Evolutionary conservation across 2,113 vertebrate genomes (phyloP).

Genomic region (Caranx ignobilis): DNA sequence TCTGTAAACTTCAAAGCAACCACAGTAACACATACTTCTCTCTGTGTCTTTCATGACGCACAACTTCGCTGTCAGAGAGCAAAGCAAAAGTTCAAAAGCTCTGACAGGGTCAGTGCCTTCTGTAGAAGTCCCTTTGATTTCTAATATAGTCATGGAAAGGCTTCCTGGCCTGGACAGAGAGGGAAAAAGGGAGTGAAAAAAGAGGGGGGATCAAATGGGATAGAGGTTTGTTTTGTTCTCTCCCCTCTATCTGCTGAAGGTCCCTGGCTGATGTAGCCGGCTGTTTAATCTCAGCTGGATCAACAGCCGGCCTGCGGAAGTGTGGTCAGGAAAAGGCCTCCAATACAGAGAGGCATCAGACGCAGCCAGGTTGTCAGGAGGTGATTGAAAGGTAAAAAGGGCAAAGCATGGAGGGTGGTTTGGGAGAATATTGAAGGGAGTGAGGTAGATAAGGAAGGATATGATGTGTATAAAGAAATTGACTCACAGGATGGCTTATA

Average conservation of each 20-base stretch:
- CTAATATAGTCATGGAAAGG: conserved; percentile 65
- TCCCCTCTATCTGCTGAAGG: conserved; percentile 53
- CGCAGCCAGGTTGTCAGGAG: neutral
- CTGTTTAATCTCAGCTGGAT: conserved; percentile 68
- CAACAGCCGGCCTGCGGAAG: conserved; percentile 6
- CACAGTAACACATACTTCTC: conserved; percentile 6
- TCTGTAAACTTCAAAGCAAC: conserved; percentile 41
- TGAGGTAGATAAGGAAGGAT: neutral
- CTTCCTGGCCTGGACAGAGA: conserved; percentile 59
- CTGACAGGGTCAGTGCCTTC: conserved; percentile 58
- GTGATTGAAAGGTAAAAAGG: neutral
- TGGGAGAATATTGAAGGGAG: neutral
- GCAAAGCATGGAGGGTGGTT: neutral
- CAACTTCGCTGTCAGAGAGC: conserved; percentile 42
- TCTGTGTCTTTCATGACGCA: conserved; percentile 34
- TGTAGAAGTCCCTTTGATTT: conserved; percentile 67
- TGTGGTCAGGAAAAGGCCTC: conserved; percentile 17
- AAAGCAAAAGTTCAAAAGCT: conserved; percentile 61
- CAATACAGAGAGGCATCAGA: conserved; percentile 39
- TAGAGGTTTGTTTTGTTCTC: conserved; percentile 74
- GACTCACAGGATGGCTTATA: neutral
- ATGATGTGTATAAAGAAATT: neutral
- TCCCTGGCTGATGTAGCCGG: conserved; percentile 50
- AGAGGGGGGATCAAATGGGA: conserved; percentile 70
- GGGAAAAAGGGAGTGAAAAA: conserved; percentile 56